Base-by-base conservation (phyloP, 1,140 invertebrate genomes). In the Xylocopa sonorina region DNA sequence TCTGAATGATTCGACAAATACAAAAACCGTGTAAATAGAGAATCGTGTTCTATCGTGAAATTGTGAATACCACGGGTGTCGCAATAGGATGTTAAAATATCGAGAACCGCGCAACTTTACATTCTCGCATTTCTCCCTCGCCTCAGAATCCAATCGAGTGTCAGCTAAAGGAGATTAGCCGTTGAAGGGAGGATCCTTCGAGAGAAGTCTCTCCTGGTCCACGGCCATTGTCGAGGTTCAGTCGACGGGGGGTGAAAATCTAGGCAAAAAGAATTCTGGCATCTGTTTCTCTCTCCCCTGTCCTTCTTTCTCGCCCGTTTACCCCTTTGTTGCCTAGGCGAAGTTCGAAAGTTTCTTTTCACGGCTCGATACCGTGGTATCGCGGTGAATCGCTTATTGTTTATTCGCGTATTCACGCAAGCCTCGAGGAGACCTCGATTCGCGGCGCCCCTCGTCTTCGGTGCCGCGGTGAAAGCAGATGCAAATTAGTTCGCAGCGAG, bases 281-380 rank as follows among this genome's bases (percentile, higher is more conserved):
- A 83, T 83, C 81, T 83, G 81, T 81, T 83, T 81, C 78, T 81
- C 66, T 83, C 77, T 83, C 79, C 72, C 55, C 67, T 43, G 24
- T 75, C 78, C 64, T 67, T 53, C 53, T 72, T 46, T 74, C 24
- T 48, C 62, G 6, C 16, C 41, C 55, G 27, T 74, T 74, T 74
- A 58, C 29, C 24, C 48, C 34, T 66, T 53, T 66, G 58, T 64
- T 75, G 53, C 53, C 43, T 32, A 50, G 27, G 38, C 64, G n/a
- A 27, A 46, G n/a, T 58, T 41, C n/a, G 32, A 60, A 76, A 76
- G n/a, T 76, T 76, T 76, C 73, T 62, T n/a, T 48, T 51, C 66
- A n/a, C 73, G 29, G 16, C 27, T 60, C 24, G 55, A 75, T 75
- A 64, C 55, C 48, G 48, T n/a, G 27, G 51, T 69, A 57, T 58